A percentile compares a stretch with the other conserved stretches of the same genome.
Conservation (phyloP, 2,797 vertebrate species). For the Potorous gilbertii region DNA sequence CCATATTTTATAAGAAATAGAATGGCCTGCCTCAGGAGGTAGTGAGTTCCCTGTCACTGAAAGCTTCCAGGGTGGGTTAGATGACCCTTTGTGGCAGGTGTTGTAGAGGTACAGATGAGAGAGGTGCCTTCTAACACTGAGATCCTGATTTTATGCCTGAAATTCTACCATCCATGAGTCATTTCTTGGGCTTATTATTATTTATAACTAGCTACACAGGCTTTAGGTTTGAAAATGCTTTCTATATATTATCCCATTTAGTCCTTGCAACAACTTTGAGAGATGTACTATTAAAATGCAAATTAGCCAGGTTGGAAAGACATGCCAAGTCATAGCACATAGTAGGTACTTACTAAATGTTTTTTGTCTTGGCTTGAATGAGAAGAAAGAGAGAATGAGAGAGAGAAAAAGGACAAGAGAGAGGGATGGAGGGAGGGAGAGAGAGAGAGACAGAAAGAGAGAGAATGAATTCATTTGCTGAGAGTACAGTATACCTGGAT, state of each 20-base stretch:
- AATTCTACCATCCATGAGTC: not conserved
- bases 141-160: not conserved
- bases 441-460: not conserved
- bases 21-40: not conserved
- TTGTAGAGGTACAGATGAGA: not conserved
- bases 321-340: not conserved
- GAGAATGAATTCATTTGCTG: no score
- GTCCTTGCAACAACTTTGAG: not conserved
- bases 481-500: not conserved
- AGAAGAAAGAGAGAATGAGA: not conserved
- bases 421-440: not conserved
- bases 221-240: not conserved
- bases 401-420: no score
- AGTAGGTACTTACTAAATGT: not conserved
- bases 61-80: not conserved
- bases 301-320: not conserved
- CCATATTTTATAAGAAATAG: not conserved
- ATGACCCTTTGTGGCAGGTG: not conserved
- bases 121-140: not conserved
- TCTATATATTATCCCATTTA: not conserved
- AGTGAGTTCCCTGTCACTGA: not conserved
- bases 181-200: not conserved
- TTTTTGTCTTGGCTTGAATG: not conserved
- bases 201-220: not conserved
- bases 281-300: not conserved